Conservation (phyloP, 2,888 invertebrate genomes). For the Lymantria monacha region DNA sequence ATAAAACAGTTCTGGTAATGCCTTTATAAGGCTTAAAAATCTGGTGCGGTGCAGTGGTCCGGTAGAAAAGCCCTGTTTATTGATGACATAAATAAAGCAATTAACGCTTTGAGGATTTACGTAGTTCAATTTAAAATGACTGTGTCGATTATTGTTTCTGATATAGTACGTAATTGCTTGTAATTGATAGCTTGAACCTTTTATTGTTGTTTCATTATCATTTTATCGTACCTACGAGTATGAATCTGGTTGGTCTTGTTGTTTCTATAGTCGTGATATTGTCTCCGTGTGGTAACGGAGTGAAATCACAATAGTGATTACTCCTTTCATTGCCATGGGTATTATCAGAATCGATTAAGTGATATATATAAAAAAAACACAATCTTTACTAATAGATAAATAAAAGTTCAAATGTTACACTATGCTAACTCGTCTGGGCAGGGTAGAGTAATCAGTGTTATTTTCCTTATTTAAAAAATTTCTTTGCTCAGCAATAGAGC, state of each 20-base stretch:
- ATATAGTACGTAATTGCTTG: slow-evolving; percentile 23
- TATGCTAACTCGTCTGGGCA: too few species aligned
- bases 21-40: not conserved
- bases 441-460: too few species aligned
- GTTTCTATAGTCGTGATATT: too few species aligned
- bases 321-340: too few species aligned
- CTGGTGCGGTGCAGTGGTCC: not conserved
- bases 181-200: slow-evolving; percentile 21
- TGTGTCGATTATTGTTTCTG: slow-evolving; percentile 37
- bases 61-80: slow-evolving; percentile 44
- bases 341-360: too few species aligned
- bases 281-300: too few species aligned
- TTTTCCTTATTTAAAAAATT: too few species aligned
- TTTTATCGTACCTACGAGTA: not conserved
- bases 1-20: slow-evolving; percentile 36
- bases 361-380: too few species aligned
- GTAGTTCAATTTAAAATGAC: slow-evolving; percentile 40
- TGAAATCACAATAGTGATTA: too few species aligned
- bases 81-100: slow-evolving; percentile 45
- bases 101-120: slow-evolving; percentile 47
- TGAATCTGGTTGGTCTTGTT: not conserved
- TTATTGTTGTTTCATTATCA: slow-evolving; percentile 25
- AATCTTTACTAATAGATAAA: too few species aligned
- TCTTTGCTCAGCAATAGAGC: too few species aligned
- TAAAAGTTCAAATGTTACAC: too few species aligned